Conservation (phyloP, 2,113 vertebrate species). For the Lagopus leucura region DNA sequence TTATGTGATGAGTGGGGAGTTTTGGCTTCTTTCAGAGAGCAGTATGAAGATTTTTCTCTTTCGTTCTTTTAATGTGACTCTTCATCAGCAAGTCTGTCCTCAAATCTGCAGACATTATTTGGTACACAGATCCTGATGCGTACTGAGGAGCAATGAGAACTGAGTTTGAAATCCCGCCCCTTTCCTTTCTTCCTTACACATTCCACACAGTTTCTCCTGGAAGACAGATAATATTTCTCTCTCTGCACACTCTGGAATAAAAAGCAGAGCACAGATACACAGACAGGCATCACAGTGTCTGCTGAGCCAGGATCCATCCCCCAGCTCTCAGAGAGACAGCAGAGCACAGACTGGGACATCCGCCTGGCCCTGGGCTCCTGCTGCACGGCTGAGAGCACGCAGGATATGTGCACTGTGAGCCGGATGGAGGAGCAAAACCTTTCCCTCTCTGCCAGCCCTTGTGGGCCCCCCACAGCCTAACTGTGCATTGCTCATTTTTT, state of each 20-base stretch:
- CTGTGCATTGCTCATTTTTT: not conserved
- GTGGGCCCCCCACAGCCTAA: not conserved
- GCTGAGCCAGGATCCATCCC: not conserved
- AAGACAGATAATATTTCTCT: not conserved
- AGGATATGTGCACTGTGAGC: rapidly evolving
- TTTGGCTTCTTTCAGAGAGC: not conserved
- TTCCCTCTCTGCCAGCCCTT: not conserved
- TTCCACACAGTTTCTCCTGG: not conserved
- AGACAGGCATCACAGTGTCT: not conserved
- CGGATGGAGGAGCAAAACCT: not conserved
- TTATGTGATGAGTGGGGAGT: not conserved
- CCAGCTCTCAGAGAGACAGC: rapidly evolving
- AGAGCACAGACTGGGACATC: not conserved
- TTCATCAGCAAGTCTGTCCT: not conserved
- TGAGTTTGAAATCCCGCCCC: not conserved
- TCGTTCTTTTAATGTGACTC: not conserved
- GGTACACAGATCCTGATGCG: not conserved
- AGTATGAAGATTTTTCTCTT: not conserved
- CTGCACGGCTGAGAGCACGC: not conserved
- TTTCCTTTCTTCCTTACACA: not conserved
- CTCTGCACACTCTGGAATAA: not conserved
- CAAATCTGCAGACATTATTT: not conserved
- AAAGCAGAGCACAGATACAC: not conserved
- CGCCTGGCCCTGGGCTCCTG: not conserved
- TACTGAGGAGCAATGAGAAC: not conserved